Evolutionary conservation across 2,888 invertebrate genomes (phyloP).

Genomic region (Patella pellucida): DNA sequence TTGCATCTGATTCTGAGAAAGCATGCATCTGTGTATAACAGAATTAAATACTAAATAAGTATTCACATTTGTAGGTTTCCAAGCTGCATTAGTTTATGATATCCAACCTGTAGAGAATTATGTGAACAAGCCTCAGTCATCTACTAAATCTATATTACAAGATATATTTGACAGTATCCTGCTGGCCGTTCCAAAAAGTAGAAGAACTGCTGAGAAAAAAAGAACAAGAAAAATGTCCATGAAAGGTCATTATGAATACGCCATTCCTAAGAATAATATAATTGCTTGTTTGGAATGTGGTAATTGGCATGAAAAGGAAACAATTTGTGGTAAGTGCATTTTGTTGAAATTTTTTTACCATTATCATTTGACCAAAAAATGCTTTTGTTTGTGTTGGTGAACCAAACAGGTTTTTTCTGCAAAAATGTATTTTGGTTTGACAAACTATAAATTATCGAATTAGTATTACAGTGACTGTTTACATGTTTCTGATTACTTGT

Average conservation of each 20-base stretch:
- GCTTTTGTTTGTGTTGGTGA: too few relatives aligned
- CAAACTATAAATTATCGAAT: too few relatives aligned
- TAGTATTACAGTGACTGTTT: too few relatives aligned
- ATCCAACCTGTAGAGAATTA: neutral
- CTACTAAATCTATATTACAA: slow-evolving; percentile 31
- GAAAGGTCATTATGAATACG: slow-evolving; percentile 79
- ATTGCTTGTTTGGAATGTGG: slow-evolving; percentile 87
- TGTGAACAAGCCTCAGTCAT: neutral
- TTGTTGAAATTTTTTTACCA: too few relatives aligned
- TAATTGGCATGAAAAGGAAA: slow-evolving; percentile 83
- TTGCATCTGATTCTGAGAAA: too few relatives aligned
- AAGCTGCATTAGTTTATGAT: slow-evolving; percentile 16
- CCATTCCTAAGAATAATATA: slow-evolving; percentile 81
- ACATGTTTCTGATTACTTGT: too few relatives aligned
- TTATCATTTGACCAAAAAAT: too few relatives aligned
- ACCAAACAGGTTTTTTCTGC: too few relatives aligned
- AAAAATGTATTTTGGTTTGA: too few relatives aligned
- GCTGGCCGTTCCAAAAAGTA: slow-evolving; percentile 82
- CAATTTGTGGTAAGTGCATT: slow-evolving; percentile 80
- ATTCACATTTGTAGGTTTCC: slow-evolving; percentile 11
- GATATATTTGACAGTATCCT: slow-evolving; percentile 76
- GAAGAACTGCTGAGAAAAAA: slow-evolving; percentile 84
- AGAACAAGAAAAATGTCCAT: slow-evolving; percentile 83
- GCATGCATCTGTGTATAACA: too few relatives aligned
- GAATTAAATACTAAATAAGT: too few relatives aligned